phyloP scores from a whole-genome alignment of 2,113 vertebrate genomes.

The Ahaetulla prasina region DNA sequence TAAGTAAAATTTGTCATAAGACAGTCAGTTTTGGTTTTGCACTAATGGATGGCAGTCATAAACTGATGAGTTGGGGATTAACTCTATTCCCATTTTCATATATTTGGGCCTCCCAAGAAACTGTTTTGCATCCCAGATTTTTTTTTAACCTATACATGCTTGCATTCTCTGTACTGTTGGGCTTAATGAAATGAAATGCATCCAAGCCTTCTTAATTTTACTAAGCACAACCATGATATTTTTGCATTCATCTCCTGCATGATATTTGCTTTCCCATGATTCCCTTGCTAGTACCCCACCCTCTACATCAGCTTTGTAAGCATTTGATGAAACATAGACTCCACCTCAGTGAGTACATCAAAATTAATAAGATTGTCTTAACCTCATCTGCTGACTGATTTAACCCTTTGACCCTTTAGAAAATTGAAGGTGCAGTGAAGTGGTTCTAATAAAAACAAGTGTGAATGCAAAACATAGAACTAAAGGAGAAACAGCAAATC shows the following conservation, averaged over 20 bases:
- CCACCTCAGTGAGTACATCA: neutral
- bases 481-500: neutral
- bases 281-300: neutral
- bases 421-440: neutral
- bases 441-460: neutral
- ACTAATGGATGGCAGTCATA: neutral
- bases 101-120: neutral
- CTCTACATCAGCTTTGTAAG: neutral
- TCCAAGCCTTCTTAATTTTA: neutral
- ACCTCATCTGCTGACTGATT: neutral
- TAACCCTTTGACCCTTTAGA: slow-evolving; percentile 10
- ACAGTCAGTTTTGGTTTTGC: neutral
- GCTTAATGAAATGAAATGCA: neutral
- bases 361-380: neutral
- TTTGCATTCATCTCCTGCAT: neutral
- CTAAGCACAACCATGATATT: neutral
- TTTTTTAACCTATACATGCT: neutral
- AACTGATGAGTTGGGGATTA: neutral
- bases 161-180: neutral
- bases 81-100: neutral
- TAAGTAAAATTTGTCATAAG: neutral
- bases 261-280: neutral
- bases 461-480: neutral
- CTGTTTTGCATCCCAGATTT: neutral
- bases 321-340: neutral